Percentiles rank a stretch among this genome's conserved stretches.
phyloP scores from a whole-genome alignment of 2,113 vertebrate genomes.

The Clinocottus analis region DNA sequence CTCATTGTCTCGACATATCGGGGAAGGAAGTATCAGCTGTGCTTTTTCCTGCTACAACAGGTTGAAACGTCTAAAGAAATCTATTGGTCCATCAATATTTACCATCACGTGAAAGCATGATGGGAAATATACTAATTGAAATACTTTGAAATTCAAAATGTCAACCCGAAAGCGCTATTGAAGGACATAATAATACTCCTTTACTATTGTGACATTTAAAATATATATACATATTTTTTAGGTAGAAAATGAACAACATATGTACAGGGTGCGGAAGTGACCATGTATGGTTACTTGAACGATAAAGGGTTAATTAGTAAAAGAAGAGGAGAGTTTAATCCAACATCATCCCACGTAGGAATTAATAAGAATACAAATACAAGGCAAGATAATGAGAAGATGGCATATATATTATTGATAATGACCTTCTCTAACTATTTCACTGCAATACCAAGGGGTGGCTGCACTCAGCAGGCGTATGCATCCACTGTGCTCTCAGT shows the following conservation, averaged over 20 bases:
- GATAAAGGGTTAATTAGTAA: neutral
- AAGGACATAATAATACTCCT: too few relatives aligned
- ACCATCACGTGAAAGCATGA: neutral
- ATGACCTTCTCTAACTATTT: neutral
- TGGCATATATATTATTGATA: neutral
- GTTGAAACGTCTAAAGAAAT: neutral
- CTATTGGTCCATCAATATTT: neutral
- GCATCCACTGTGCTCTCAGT: neutral
- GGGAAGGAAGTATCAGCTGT: neutral
- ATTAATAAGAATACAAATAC: neutral
- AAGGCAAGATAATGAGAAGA: neutral
- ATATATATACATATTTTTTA: too few relatives aligned
- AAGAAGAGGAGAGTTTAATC: neutral
- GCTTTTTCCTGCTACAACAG: neutral
- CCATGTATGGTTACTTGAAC: too few relatives aligned
- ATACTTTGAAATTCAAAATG: too few relatives aligned
- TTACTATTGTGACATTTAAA: too few relatives aligned
- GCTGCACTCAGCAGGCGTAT: conserved; percentile 1
- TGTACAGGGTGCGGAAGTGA: too few relatives aligned
- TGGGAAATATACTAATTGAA: too few relatives aligned
- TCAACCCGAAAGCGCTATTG: too few relatives aligned
- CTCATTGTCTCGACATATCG: neutral
- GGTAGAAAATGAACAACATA: too few relatives aligned
- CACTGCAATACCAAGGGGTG: neutral
- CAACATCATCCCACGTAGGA: neutral